These are phyloP conservation scores for Melanargia galathea DNA, from an alignment of 2,888 invertebrate genomes.

Conservation along the genomic window DNA sequence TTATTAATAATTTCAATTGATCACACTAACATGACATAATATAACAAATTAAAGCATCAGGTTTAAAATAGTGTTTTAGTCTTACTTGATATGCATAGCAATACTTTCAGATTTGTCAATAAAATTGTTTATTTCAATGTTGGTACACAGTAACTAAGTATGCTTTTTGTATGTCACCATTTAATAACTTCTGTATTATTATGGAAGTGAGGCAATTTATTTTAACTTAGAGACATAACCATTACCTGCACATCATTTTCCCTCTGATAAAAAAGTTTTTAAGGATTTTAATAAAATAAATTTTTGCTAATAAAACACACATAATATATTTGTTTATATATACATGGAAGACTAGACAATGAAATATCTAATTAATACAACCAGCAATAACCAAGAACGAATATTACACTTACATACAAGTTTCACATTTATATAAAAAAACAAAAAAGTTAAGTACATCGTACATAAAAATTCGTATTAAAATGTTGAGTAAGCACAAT, in stretches of 20 bases:
- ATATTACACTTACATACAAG: not conserved
- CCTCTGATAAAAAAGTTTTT: not conserved
- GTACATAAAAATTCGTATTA: constrained; percentile 29
- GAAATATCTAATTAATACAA: constrained; percentile 3
- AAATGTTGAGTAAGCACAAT: constrained; percentile 11
- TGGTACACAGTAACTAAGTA: too few species aligned
- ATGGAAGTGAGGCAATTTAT: too few species aligned
- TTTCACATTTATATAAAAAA: not conserved
- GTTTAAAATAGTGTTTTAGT: too few species aligned
- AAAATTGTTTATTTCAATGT: too few species aligned
- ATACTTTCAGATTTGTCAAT: too few species aligned
- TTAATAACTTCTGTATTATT: too few species aligned
- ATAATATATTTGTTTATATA: constrained; percentile 12
- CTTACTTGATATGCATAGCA: too few species aligned
- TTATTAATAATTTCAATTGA: too few species aligned
- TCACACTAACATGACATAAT: too few species aligned
- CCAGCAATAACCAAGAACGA: not conserved
- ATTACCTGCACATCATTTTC: not conserved
- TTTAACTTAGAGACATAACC: too few species aligned
- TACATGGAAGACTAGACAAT: constrained; percentile 31
- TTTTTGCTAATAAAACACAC: not conserved
- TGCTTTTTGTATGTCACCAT: too few species aligned
- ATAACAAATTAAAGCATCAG: too few species aligned
- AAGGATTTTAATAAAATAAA: constrained; percentile 3
- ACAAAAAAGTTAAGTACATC: constrained; percentile 24